Base-by-base conservation (phyloP, 2,888 invertebrate genomes). In the Tiliacea aurago region DNA sequence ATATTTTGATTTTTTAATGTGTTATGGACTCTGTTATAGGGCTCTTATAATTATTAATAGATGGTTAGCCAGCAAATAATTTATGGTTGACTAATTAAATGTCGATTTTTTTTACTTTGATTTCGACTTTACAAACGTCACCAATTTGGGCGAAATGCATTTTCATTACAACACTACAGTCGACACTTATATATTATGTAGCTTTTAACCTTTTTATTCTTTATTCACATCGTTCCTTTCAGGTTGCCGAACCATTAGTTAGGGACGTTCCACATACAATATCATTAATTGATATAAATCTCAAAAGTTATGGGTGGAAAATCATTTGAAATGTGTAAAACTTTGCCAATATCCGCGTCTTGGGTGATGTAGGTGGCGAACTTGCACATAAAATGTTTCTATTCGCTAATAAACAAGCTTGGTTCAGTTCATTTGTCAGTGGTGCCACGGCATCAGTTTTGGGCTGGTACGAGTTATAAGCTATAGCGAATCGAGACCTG, bases 341-440 rank as follows among this genome's bases (percentile, higher is more conserved):
- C 71, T 86, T 82, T 61, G 58, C 69, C 74, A 76, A 84, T 84
- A 78, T 66, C 62, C 62, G 47, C 53, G 75, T 78, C 78, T 78
- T 78, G 41, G 53, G 77, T 81, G 81, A 84, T 77, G 65, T 81
- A 87, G 78, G 73, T 78, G 80, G 77, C 62, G 69, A 76, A 76
- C 68, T 79, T 78, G 65, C 79, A 87, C 91, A 92, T 92, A 91
- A 92, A 92, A 91, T 89, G 88, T 87, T 88, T 83, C 84, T 89
- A 89, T 92, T 91, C 88, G 89, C 89, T 91, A 91, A 94, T 93
- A 94, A 93, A 94, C 91, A 93, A 91, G 89, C 86, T 83, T 73
- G 84, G 88, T 86, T 86, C 87, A 91, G 93, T 94, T 93, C 92
- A 94, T 94, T 94, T 94, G 92, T 94, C 93, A 93, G 92, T 87